A percentile compares a stretch with the other conserved stretches of the same genome.
These are phyloP conservation scores for Oreochromis mossambicus DNA, from an alignment of 2,797 vertebrate genomes.

Conservation along the genomic window DNA sequence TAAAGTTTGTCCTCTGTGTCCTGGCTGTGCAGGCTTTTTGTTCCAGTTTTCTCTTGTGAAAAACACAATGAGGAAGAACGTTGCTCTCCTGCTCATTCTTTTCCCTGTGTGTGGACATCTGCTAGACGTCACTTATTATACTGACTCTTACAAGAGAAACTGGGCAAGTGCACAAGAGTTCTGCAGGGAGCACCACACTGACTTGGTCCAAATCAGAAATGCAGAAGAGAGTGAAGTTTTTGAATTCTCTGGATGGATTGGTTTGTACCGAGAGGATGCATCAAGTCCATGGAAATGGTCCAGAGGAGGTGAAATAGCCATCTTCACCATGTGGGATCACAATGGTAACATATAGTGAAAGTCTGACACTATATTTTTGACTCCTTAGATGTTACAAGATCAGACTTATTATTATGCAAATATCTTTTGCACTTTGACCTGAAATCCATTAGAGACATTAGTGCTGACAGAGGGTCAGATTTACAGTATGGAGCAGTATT, in stretches of 20 bases:
- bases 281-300: neutral
- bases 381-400: neutral
- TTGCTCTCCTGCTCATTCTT: no score
- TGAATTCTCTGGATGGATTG: neutral
- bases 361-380: neutral
- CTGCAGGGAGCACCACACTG: neutral
- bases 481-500: neutral
- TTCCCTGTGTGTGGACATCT: no score
- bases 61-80: no score
- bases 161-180: no score
- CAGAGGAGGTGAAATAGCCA: neutral
- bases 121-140: no score
- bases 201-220: neutral
- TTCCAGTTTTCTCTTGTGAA: no score
- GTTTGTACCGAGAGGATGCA: neutral
- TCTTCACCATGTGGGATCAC: neutral
- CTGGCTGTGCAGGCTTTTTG: no score
- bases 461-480: neutral
- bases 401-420: neutral
- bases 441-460: neutral
- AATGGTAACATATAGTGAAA: neutral
- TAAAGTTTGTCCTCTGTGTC: no score
- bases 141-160: no score
- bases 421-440: neutral
- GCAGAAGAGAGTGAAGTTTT: neutral